Conservation (phyloP, 2,113 vertebrate genomes). For the Promerops cafer region DNA sequence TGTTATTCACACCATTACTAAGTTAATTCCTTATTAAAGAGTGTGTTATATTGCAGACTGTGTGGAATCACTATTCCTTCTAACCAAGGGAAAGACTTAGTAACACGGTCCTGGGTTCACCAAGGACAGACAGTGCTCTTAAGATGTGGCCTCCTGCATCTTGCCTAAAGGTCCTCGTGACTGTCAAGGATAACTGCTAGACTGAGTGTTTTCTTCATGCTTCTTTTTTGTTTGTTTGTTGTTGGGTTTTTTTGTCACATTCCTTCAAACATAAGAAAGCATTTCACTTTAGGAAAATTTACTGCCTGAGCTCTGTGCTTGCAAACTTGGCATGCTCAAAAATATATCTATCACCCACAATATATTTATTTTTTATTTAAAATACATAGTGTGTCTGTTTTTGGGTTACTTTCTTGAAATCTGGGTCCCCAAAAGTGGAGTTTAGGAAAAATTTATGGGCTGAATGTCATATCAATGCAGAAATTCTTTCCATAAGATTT, state of each 20-base stretch:
- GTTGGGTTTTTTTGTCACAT: neutral
- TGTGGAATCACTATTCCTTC: neutral
- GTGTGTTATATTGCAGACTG: neutral
- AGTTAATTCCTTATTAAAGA: neutral
- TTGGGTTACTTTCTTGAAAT: neutral
- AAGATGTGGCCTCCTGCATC: neutral
- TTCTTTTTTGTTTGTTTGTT: neutral
- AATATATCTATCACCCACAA: neutral
- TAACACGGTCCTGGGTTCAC: rapidly evolving
- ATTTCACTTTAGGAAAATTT: neutral
- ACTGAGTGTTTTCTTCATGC: neutral
- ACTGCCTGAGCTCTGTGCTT: neutral
- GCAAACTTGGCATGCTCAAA: neutral
- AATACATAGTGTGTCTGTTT: neutral
- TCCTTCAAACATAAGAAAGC: neutral
- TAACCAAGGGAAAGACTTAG: neutral
- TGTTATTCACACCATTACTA: neutral
- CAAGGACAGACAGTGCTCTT: neutral
- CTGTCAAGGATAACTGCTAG: neutral
- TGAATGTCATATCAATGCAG: neutral
- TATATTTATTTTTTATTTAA: neutral
- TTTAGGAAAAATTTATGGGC: neutral
- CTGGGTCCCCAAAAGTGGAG: neutral
- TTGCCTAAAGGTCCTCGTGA: neutral
- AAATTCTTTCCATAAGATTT: neutral